Percentiles rank a stretch among this genome's conserved stretches.
Evolutionary conservation across 2,797 vertebrate genomes (phyloP).

Genomic region (Rhyacichthys aspro): DNA sequence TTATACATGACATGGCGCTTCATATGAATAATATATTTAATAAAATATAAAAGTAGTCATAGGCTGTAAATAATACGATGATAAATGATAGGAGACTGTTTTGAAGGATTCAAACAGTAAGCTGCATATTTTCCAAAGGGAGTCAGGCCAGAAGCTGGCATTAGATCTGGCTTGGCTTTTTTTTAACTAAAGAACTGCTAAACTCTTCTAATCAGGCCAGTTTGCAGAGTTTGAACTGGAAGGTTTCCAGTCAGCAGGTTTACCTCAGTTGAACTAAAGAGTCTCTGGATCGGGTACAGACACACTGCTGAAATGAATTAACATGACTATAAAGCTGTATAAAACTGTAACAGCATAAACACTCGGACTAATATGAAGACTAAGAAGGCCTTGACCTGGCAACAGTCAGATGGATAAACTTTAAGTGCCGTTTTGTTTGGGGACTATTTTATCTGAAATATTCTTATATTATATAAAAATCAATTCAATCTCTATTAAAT

Average conservation of each 20-base stretch:
- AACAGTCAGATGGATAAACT: no score
- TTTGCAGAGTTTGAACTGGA: constrained; percentile 61
- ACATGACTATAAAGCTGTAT: no score
- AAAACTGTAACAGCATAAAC: neutral
- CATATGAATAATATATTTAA: no score
- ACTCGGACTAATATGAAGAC: no score
- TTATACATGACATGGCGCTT: no score
- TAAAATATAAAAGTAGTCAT: no score
- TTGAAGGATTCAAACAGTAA: no score
- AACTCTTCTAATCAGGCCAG: constrained; percentile 53
- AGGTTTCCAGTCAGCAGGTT: constrained; percentile 61
- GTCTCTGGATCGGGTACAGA: constrained; percentile 11
- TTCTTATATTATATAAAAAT: no score
- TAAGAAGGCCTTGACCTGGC: no score
- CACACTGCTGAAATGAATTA: neutral
- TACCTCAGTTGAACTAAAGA: constrained; percentile 64
- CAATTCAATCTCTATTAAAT: no score
- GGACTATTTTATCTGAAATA: neutral
- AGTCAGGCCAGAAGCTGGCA: constrained; percentile 15
- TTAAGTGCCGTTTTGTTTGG: neutral
- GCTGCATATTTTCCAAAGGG: neutral
- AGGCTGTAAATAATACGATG: no score
- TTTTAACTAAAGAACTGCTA: constrained; percentile 24
- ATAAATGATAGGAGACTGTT: no score
- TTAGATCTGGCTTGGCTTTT: constrained; percentile 32